Base-by-base conservation (phyloP, 2,113 vertebrate species). In the Meles meles region DNA sequence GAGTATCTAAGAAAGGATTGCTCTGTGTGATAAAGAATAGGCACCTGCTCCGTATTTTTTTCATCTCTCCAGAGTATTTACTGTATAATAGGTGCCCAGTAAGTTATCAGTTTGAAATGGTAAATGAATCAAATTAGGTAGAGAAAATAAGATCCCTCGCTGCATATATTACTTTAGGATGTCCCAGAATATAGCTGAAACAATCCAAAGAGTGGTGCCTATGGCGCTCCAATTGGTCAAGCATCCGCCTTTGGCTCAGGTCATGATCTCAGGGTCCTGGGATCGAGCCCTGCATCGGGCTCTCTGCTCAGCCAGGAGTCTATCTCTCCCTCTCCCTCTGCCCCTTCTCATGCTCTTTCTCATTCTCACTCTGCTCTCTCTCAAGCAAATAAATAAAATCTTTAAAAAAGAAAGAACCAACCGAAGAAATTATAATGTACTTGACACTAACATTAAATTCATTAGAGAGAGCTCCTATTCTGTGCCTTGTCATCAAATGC, bases 401-500 rank as follows among this genome's bases (percentile, higher is more conserved):
- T 61, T 61, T 3, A 31, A 15, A 31, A 65, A 65, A 63, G 61
- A 63, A 67, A 34, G 84, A 98, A 95, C 83, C 61, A 59, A 27
- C 76, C 88, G 65, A 96, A 84, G 97, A 89, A 96, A 63, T 98
- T 96, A 98, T 91, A 85, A 96, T 69, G 20, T 94, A 91, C 47
- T 94, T 89, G 96, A 95, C 63, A 94, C 39, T 79, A 88, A 52
- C 81, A 88, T 97, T 96, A 96, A 93, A 97, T 97, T 98, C 85
- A 92, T 93, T 84, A 93, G 94, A 90, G 84, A 82, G 88, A 96
- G 85, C 65, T 98, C 79, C 42, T 72, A 83, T 67, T 95, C 93
- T 98, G 52, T 29, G 23, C 96, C 97, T 80, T 96, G 96, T 96
- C 94, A 81, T 97, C 96, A 98, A 98, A 98, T 95, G 88, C 97